phyloP scores from a whole-genome alignment of 2,113 vertebrate genomes.

The Varanus komodoensis region DNA sequence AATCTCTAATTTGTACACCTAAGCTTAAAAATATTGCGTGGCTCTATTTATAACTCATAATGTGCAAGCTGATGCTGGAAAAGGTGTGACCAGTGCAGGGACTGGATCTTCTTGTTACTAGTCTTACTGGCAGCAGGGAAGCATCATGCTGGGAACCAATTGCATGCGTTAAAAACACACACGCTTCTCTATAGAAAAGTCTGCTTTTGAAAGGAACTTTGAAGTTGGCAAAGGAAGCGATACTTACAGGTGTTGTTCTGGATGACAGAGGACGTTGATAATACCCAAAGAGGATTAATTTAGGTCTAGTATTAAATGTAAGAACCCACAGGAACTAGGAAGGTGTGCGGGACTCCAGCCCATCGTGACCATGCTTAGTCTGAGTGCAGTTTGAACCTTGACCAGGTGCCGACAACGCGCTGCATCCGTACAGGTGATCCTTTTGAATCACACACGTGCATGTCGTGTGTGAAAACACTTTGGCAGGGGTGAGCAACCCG shows the following conservation, averaged over 20 bases:
- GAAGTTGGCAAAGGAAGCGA: neutral
- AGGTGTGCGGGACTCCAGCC: neutral
- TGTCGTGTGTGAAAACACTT: neutral
- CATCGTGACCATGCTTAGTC: neutral
- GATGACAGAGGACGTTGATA: neutral
- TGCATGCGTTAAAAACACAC: neutral
- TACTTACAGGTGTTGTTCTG: neutral
- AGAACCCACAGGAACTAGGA: too few relatives aligned
- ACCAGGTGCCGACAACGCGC: neutral
- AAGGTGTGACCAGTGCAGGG: neutral
- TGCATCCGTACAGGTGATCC: neutral
- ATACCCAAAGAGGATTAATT: neutral
- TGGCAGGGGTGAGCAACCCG: too few relatives aligned
- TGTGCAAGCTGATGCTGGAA: constrained; percentile 43
- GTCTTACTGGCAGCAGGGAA: constrained; percentile 35
- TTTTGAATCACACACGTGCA: too few relatives aligned
- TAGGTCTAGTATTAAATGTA: neutral
- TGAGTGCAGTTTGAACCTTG: neutral
- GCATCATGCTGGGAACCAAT: neutral
- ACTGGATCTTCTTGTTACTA: neutral
- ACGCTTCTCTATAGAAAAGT: neutral
- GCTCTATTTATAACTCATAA: constrained; percentile 57
- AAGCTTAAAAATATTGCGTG: constrained; percentile 54
- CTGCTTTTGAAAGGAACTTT: neutral
- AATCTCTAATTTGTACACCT: neutral